Conservation (phyloP, 2,113 vertebrate genomes). For the Typhlomys cinereus region DNA sequence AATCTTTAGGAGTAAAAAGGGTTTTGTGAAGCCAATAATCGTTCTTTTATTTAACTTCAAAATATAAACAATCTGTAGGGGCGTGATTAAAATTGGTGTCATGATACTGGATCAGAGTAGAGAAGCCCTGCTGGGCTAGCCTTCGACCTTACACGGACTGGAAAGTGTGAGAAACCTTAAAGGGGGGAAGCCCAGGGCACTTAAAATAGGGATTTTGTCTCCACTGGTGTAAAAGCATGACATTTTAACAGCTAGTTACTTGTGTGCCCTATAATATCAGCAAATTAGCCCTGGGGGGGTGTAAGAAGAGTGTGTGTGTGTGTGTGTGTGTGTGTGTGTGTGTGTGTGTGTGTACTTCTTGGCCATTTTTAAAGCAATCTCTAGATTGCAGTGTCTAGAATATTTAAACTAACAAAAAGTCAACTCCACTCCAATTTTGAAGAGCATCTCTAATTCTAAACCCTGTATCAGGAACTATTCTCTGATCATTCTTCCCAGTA, state of each 20-base stretch:
- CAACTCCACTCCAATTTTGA: not conserved
- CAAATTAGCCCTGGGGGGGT: not conserved
- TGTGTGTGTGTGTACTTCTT: not conserved
- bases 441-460: not conserved
- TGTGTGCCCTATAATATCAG: not conserved
- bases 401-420: not conserved
- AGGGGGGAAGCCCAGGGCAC: rapidly evolving
- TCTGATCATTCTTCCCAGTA: not conserved
- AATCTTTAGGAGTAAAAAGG: not conserved
- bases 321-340: not conserved
- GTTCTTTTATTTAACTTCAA: constrained; percentile 30
- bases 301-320: not conserved
- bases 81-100: not conserved
- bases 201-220: not conserved
- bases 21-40: not conserved
- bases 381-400: not conserved
- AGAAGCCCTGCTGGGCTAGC: not conserved
- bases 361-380: not conserved
- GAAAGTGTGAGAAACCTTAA: not conserved
- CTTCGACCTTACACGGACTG: not conserved
- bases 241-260: not conserved
- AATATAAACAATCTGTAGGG: not conserved
- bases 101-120: too few relatives aligned
- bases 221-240: not conserved
- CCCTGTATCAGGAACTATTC: not conserved